These are phyloP conservation scores for Sycobia sp. DNA, from an alignment of 1,140 invertebrate genomes.

Conservation along the genomic window DNA sequence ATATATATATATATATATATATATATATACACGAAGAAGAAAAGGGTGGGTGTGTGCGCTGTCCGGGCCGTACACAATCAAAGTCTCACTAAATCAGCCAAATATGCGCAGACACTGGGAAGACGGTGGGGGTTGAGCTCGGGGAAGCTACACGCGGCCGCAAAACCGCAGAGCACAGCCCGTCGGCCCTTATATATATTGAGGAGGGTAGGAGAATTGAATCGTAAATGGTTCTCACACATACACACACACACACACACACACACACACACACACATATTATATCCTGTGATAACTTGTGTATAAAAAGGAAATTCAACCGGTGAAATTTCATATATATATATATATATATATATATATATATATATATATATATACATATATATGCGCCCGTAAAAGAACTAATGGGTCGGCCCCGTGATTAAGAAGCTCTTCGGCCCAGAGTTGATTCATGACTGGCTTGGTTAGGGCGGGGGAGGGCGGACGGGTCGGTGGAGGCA, in stretches of 20 bases:
- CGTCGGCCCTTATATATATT: neutral
- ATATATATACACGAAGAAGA: neutral
- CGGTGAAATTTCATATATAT: conserved; percentile 33
- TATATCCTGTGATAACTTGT: too few relatives aligned
- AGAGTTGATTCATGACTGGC: conserved; percentile 25
- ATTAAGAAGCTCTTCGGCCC: conserved; percentile 28
- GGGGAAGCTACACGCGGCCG: too few relatives aligned
- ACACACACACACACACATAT: too few relatives aligned
- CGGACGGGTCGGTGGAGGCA: too few relatives aligned
- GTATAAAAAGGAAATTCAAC: too few relatives aligned
- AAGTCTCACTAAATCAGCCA: conserved; percentile 32
- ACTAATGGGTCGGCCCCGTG: conserved; percentile 21
- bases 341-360: too few relatives aligned
- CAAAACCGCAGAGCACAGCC: conserved; percentile 32
- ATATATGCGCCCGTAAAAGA: too few relatives aligned
- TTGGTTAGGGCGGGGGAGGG: too few relatives aligned
- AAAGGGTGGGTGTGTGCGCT: neutral
- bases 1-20: conserved; percentile 14
- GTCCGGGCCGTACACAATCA: conserved; percentile 17
- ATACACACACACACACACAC: too few relatives aligned
- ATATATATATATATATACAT: too few relatives aligned
- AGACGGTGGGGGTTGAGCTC: too few relatives aligned
- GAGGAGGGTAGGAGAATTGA: conserved; percentile 10
- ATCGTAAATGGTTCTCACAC: conserved; percentile 30
- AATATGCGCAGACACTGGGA: conserved; percentile 16